Evolutionary conservation across 2,797 vertebrate species (phyloP), one percentile per base, ranked within the genome.

Genomic region (Enteromius radiatus): DNA sequence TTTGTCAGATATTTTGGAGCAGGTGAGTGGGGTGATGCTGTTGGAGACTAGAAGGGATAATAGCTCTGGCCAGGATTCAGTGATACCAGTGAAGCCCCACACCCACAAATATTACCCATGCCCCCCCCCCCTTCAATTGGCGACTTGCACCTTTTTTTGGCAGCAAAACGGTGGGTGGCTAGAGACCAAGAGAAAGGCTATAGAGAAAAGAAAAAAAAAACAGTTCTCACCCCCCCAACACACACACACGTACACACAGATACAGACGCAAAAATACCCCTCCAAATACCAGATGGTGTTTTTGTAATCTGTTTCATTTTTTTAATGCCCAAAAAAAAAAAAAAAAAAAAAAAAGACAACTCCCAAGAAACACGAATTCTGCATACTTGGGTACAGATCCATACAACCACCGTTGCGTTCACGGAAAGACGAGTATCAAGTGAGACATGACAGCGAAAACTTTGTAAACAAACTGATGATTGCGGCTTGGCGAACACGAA

Each of bases 91-190:
- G 23, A 86, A 83, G 77, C 84, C 76, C 86, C 47, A 59, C 85
- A 84, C 85, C 81, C 85, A 84, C 84, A 90, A 73, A 87, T 85
- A 90, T 89, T 76, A 81, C 67, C 68, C 71, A 69, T 67, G 15
- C 85, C 77, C 85, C 91, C 77, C 85, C 91, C 82, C 87, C 87
- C 86, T 89, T 89, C 88, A 88, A 94, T 93, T 94, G 93, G 93
- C 95, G 95, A 96, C 96, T 97, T 96, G 96, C 97, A 97, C 97
- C 95, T 97, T 96, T 93, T 96, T 94, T 97, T 98, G 97, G 97
- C 97, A 97, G 96, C 94, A 93, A 94, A 92, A 95, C 93, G 90
- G 92, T 91, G 93, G 95, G 93, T 97, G 97, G 97, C 96, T 96
- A 92, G 90, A 93, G 95, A 96, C 96, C 97, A 97, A 96, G 94